These are phyloP conservation scores for Callopanchax toddi DNA, from an alignment of 2,113 vertebrate genomes.

Conservation along the genomic window DNA sequence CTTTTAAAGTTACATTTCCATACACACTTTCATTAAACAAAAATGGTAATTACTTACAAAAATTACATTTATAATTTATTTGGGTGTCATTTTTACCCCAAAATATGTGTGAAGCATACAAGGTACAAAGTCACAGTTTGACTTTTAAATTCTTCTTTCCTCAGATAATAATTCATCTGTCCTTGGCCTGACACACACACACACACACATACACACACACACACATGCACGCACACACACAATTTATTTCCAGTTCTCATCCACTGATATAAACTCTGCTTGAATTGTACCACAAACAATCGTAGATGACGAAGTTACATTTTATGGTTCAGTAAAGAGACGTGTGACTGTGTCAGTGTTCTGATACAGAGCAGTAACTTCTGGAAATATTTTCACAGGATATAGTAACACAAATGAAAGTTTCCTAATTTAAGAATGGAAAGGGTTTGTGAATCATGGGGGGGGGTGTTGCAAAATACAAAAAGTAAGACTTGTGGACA, in stretches of 20 bases:
- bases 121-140: neutral
- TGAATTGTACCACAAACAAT: neutral
- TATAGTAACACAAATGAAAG: conserved; percentile 1
- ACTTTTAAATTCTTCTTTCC: conserved; percentile 26
- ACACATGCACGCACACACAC: neutral
- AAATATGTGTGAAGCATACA: too few species aligned
- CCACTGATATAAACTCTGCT: neutral
- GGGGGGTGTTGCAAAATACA: neutral
- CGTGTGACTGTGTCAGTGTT: neutral
- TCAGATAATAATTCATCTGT: neutral
- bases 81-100: too few species aligned
- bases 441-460: neutral
- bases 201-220: neutral
- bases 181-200: neutral
- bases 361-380: neutral
- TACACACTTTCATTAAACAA: too few species aligned
- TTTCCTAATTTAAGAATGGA: conserved; percentile 14
- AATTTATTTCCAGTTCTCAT: neutral
- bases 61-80: too few species aligned
- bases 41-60: too few species aligned
- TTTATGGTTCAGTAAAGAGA: neutral
- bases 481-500: neutral
- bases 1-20: too few species aligned
- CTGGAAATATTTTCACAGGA: neutral
- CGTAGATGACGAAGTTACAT: neutral